phyloP scores from a whole-genome alignment of 2,888 invertebrate genomes.

The Gastrophysa polygoni region DNA sequence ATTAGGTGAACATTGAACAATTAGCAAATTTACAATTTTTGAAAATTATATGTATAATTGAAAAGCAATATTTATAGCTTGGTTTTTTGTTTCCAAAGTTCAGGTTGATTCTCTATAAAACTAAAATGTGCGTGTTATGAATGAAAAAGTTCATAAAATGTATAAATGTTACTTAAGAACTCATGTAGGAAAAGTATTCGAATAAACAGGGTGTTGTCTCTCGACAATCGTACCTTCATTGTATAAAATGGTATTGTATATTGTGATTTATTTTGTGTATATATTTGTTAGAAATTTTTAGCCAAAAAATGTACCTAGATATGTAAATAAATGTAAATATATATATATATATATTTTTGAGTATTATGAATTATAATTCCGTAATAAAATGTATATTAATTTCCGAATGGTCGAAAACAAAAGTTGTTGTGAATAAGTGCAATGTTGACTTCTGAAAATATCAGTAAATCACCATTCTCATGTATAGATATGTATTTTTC shows the following conservation, averaged over 20 bases:
- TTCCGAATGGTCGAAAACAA: background rate
- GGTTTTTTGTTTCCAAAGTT: no score
- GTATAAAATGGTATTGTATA: background rate
- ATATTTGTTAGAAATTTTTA: background rate
- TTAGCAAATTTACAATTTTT: no score
- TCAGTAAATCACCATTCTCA: background rate
- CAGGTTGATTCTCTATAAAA: no score
- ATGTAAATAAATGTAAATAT: background rate
- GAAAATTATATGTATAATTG: no score
- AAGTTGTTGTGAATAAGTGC: background rate
- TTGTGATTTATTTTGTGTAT: background rate
- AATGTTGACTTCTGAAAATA: background rate
- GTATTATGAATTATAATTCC: background rate
- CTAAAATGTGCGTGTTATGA: background rate
- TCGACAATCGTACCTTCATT: background rate
- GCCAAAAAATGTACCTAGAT: background rate
- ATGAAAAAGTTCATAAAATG: background rate
- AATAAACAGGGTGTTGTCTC: background rate
- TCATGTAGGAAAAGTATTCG: background rate
- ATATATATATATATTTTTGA: background rate
- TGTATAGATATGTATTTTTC: background rate
- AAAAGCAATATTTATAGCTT: no score
- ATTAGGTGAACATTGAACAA: no score
- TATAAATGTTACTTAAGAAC: background rate
- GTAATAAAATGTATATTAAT: background rate